These are phyloP conservation scores for Bathynomus jamesi DNA, from an alignment of 1,140 invertebrate species.

Conservation along the genomic window DNA sequence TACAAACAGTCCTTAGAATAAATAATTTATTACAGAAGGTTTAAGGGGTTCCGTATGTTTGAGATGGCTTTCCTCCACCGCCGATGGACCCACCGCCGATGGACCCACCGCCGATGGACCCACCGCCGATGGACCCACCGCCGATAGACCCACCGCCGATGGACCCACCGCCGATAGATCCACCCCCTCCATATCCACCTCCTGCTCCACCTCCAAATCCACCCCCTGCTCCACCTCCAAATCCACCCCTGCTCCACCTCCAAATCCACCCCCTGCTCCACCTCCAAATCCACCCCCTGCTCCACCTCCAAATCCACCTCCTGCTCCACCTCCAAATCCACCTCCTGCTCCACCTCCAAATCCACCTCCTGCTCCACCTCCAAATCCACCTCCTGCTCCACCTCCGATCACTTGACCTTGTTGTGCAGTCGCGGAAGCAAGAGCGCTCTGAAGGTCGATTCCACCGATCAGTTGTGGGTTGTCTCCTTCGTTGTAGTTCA, in stretches of 20 bases:
- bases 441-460: conserved; percentile 12
- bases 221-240: no score
- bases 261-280: no score
- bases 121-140: no score
- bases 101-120: background rate
- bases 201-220: no score
- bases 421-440: background rate
- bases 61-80: background rate
- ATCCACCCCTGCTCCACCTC: no score
- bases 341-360: background rate
- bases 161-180: no score
- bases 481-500: conserved; percentile 17
- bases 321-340: background rate
- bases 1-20: no score
- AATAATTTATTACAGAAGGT: no score
- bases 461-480: conserved; percentile 6
- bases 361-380: background rate
- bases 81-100: background rate
- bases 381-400: background rate
- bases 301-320: background rate
- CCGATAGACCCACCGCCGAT: no score
- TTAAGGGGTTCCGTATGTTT: background rate
- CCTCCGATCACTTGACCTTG: background rate
- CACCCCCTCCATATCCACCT: no score
- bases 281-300: background rate